phyloP scores from a whole-genome alignment of 2,888 invertebrate genomes.

The Strigamia crassipes region DNA sequence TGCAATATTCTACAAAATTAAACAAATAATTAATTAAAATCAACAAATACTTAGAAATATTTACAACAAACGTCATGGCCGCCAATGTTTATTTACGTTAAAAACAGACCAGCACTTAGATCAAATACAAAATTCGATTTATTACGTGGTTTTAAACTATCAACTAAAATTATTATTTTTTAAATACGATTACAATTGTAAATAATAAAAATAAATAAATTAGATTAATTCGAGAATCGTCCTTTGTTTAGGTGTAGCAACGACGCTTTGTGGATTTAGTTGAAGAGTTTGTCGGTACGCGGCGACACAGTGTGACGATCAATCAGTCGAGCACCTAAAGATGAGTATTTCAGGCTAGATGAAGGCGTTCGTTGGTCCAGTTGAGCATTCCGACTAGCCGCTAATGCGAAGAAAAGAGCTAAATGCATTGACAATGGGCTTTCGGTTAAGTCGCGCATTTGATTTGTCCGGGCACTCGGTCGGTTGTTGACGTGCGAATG shows the following conservation, averaged over 20 bases:
- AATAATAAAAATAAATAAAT: too few relatives aligned
- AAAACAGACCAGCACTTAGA: too few relatives aligned
- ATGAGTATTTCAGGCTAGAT: not conserved
- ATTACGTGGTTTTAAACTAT: too few relatives aligned
- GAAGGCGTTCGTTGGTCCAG: not conserved
- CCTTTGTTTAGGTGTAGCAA: not conserved
- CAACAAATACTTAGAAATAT: too few relatives aligned
- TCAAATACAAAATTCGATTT: too few relatives aligned
- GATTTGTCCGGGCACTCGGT: not conserved
- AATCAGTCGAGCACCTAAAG: not conserved
- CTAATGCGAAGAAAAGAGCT: not conserved
- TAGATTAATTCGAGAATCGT: too few relatives aligned
- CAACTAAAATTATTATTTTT: too few relatives aligned
- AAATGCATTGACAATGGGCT: conserved; percentile 14
- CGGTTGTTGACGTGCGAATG: not conserved
- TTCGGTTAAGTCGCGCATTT: not conserved
- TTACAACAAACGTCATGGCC: too few relatives aligned
- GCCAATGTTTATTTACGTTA: too few relatives aligned
- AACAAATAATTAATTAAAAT: too few relatives aligned
- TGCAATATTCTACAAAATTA: too few relatives aligned
- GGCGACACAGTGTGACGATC: not conserved
- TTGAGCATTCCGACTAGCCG: not conserved
- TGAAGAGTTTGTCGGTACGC: not conserved
- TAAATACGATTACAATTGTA: too few relatives aligned
- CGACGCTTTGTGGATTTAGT: not conserved